Percentiles rank a stretch among this genome's conserved stretches.
Conservation (phyloP, 2,113 vertebrate species). For the Calypte anna region DNA sequence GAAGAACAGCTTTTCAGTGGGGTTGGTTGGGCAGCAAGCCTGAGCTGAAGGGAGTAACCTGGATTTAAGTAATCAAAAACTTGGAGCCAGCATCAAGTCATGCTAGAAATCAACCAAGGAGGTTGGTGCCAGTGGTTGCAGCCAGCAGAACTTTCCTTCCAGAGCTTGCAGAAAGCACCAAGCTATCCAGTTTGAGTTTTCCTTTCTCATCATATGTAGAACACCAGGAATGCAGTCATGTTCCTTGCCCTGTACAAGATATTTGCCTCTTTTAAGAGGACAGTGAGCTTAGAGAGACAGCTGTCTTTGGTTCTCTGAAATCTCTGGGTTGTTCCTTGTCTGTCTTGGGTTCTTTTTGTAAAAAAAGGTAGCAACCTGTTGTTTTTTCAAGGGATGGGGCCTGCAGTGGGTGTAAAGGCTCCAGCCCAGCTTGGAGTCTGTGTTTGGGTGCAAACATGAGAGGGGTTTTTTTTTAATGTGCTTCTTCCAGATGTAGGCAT, state of each 20-base stretch:
- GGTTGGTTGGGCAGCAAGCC: rapidly evolving
- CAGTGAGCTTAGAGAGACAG: background rate
- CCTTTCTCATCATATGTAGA: background rate
- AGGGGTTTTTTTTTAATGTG: background rate
- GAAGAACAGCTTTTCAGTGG: background rate
- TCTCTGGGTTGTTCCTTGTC: background rate
- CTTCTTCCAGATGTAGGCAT: background rate
- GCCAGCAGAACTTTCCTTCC: background rate
- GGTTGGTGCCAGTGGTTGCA: background rate
- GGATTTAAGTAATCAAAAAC: background rate
- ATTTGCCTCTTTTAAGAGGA: background rate
- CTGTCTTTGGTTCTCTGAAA: background rate
- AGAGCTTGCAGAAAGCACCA: background rate
- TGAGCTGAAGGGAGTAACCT: background rate
- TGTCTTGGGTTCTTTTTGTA: background rate
- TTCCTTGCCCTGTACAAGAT: background rate
- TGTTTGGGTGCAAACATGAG: background rate
- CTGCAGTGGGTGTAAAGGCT: background rate
- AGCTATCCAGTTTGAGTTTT: background rate
- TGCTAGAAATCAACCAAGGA: background rate
- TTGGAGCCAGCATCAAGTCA: background rate
- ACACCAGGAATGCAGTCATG: rapidly evolving
- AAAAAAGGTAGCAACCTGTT: background rate
- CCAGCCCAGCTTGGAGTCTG: background rate
- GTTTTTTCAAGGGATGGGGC: background rate